A percentile compares a stretch with the other conserved stretches of the same genome.
phyloP scores from a whole-genome alignment of 35 echinoderm and acorn worm genomes.

The Heliocidaris tuberculata region DNA sequence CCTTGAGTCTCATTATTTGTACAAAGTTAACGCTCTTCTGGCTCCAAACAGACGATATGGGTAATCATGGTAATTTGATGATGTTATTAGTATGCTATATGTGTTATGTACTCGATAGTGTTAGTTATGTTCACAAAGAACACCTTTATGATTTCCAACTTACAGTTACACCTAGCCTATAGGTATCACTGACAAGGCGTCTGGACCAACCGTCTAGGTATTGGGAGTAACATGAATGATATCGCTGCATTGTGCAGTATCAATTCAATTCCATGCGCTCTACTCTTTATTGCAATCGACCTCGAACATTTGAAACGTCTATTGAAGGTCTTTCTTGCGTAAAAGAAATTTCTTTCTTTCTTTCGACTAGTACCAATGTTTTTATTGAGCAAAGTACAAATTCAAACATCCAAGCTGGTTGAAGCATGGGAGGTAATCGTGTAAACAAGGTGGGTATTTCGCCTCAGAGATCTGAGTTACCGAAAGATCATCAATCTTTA shows the following conservation, averaged over 20 bases:
- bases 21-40: too few species aligned
- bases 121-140: background rate
- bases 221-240: background rate
- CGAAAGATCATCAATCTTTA: background rate
- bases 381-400: background rate
- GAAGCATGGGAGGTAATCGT: background rate
- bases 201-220: background rate
- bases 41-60: too few species aligned
- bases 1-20: too few species aligned
- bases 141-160: background rate
- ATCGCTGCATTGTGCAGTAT: background rate
- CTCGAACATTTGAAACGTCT: constrained; percentile 1
- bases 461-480: background rate
- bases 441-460: background rate
- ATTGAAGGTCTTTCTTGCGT: constrained; percentile 8
- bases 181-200: background rate
- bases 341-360: background rate
- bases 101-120: too few species aligned
- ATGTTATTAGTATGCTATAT: too few species aligned
- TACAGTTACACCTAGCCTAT: background rate
- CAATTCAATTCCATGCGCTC: background rate
- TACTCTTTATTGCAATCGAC: background rate
- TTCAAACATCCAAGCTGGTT: background rate
- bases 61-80: too few species aligned
- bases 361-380: background rate